A percentile compares a stretch with the other conserved stretches of the same genome.
Evolutionary conservation across 1,140 invertebrate genomes (phyloP).

Genomic region (Lerema accius): DNA sequence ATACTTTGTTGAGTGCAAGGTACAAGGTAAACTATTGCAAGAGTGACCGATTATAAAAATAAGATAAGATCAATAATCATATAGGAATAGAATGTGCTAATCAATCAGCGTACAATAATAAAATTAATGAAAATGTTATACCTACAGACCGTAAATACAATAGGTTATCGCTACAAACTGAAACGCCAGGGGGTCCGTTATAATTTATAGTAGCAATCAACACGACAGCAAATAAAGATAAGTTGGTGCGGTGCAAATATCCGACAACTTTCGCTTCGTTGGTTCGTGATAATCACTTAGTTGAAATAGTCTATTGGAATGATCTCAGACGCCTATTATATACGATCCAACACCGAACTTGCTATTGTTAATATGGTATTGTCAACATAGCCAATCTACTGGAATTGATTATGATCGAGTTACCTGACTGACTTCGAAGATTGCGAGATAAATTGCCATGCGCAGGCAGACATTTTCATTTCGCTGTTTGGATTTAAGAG

Average conservation of each 20-base stretch:
- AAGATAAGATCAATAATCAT: no score
- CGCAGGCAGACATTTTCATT: not conserved
- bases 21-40: no score
- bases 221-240: constrained; percentile 29
- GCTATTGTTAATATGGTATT: constrained; percentile 7
- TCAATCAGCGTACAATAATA: not conserved
- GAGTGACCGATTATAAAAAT: no score
- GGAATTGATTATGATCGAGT: constrained; percentile 15
- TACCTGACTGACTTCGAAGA: constrained; percentile 5
- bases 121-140: constrained; percentile 11
- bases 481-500: no score
- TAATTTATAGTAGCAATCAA: constrained; percentile 18
- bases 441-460: constrained; percentile 15
- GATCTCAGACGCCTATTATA: not conserved
- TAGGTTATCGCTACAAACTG: constrained; percentile 10
- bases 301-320: constrained; percentile 11
- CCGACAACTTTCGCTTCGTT: constrained; percentile 17
- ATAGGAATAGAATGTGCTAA: no score
- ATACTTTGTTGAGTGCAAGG: no score
- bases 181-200: not conserved
- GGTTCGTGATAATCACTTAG: constrained; percentile 19
- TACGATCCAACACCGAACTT: not conserved
- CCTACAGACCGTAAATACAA: not conserved
- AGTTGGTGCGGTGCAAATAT: not conserved
- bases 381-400: constrained; percentile 15